A percentile compares a stretch with the other conserved stretches of the same genome.
phyloP scores from a whole-genome alignment of 2,888 invertebrate species.

The Strigamia transsilvanica region DNA sequence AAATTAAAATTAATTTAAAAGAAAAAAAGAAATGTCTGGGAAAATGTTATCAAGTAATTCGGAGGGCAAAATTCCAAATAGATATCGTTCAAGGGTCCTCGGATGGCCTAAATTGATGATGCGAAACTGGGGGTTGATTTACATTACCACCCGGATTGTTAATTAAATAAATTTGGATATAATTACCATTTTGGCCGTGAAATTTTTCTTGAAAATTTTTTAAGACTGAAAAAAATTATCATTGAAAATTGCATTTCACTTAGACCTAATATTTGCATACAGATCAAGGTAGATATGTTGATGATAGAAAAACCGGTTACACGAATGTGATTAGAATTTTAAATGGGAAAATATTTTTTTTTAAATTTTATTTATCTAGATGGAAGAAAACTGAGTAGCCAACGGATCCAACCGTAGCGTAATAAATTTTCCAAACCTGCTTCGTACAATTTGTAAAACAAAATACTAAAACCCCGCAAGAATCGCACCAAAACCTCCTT shows the following conservation, averaged over 20 bases:
- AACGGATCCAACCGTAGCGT: conserved; percentile 2
- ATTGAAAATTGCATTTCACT: conserved; percentile 34
- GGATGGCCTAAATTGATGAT: no score
- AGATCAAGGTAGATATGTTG: conserved; percentile 35
- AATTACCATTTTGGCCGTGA: conserved; percentile 11
- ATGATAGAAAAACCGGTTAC: conserved; percentile 41
- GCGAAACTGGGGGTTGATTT: background rate
- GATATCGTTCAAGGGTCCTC: no score
- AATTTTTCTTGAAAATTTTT: background rate
- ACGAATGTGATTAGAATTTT: conserved; percentile 1
- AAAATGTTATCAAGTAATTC: no score
- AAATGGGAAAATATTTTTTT: background rate
- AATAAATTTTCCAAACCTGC: background rate
- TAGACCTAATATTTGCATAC: conserved; percentile 27
- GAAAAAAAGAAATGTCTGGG: no score
- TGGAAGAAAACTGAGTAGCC: background rate
- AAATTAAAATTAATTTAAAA: no score
- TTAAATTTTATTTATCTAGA: background rate
- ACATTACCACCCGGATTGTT: background rate
- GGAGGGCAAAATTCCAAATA: no score
- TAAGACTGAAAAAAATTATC: background rate
- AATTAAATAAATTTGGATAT: background rate
- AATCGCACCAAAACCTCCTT: no score
- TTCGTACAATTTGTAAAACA: no score
- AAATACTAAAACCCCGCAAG: no score